Percentiles rank a stretch among this genome's conserved stretches.
phyloP scores from a whole-genome alignment of 2,113 vertebrate genomes.

The Otocyon megalotis region DNA sequence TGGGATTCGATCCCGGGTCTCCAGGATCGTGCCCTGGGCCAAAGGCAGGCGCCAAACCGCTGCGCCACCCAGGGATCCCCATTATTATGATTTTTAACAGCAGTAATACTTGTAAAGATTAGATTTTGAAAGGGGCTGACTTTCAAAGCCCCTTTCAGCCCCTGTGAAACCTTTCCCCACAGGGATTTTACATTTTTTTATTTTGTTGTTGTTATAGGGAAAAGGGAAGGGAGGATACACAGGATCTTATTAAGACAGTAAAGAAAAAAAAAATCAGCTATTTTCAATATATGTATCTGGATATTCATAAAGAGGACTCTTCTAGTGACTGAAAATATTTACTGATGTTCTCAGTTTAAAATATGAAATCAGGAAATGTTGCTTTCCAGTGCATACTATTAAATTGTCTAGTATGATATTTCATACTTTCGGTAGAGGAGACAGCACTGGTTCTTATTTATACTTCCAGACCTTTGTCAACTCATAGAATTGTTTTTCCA shows the following conservation, averaged over 20 bases:
- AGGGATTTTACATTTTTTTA: neutral
- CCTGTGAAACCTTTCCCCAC: neutral
- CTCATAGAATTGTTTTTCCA: conserved; percentile 3
- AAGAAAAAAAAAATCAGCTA: neutral
- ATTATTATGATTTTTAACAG: conserved; percentile 16
- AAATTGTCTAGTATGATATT: neutral
- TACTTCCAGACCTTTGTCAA: neutral
- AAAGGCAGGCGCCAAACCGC: too few species aligned
- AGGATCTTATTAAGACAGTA: neutral
- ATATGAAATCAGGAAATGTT: conserved; percentile 39
- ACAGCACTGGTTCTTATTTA: conserved; percentile 7
- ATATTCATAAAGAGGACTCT: conserved; percentile 28
- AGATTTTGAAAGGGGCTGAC: conserved; percentile 27
- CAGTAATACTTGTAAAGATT: neutral
- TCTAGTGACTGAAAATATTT: conserved; percentile 28
- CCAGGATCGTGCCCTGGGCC: too few species aligned
- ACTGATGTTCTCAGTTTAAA: conserved; percentile 49
- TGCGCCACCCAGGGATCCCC: too few species aligned
- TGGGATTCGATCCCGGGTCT: too few species aligned
- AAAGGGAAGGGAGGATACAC: neutral
- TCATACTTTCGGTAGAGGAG: conserved; percentile 18
- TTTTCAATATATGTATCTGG: neutral
- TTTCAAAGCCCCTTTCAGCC: neutral
- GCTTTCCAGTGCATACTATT: conserved; percentile 11
- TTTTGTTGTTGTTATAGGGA: neutral